These are phyloP conservation scores for Trachops cirrhosus DNA, from an alignment of 2,797 vertebrate genomes.

Conservation along the genomic window DNA sequence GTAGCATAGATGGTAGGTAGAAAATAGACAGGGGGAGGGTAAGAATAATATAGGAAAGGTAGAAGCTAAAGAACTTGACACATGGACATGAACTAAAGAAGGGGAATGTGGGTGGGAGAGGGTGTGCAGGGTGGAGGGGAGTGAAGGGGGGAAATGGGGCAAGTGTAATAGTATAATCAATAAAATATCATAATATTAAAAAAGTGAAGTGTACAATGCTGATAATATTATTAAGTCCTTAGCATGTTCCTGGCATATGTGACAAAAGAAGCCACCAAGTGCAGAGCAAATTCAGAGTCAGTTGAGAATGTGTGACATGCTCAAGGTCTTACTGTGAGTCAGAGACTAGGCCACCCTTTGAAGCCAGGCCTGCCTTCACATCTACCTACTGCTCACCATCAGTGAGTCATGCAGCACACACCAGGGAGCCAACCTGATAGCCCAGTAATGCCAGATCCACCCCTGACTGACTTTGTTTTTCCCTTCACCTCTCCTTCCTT, in stretches of 20 bases:
- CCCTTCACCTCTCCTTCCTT: background rate
- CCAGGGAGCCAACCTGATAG: background rate
- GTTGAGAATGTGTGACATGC: background rate
- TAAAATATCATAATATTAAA: no score
- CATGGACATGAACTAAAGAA: no score
- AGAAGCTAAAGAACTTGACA: no score
- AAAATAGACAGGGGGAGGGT: no score
- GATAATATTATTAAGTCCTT: background rate
- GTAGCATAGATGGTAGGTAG: no score
- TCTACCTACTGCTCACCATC: background rate
- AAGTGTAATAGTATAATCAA: no score
- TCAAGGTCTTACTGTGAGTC: background rate
- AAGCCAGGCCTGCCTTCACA: background rate
- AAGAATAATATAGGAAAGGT: no score
- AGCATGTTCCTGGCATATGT: background rate
- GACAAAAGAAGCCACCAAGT: background rate
- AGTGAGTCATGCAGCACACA: fast-evolving
- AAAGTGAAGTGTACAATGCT: background rate
- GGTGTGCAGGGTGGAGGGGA: no score
- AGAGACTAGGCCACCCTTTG: background rate
- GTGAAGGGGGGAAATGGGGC: no score
- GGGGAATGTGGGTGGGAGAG: no score
- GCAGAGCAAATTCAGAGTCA: background rate
- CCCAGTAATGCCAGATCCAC: background rate
- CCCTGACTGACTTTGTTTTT: background rate